Evolutionary conservation across 2,888 invertebrate species (phyloP).

Genomic region (Aphrophora alni): DNA sequence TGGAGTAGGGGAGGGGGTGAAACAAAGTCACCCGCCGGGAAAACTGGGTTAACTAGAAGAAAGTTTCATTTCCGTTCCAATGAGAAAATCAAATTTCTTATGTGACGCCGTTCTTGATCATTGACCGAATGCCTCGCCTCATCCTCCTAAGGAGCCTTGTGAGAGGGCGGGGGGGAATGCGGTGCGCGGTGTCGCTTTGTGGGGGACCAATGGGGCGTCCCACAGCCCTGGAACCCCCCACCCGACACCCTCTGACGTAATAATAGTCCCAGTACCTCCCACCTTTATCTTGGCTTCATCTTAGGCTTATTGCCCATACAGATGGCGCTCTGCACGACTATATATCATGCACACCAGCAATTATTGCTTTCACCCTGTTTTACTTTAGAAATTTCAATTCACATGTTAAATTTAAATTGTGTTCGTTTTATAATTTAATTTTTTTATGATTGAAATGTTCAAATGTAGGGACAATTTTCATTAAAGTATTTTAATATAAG

Average conservation of each 20-base stretch:
- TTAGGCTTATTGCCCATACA: slow-evolving; percentile 16
- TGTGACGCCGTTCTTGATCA: slow-evolving; percentile 23
- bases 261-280: background rate
- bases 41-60: slow-evolving; percentile 38
- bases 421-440: too few species aligned
- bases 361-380: background rate
- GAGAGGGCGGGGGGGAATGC: slow-evolving; percentile 46
- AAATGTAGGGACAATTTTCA: too few species aligned
- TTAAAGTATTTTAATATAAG: too few species aligned
- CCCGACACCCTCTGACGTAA: slow-evolving; percentile 11
- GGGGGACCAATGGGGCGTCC: slow-evolving; percentile 40
- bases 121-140: slow-evolving; percentile 31
- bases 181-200: slow-evolving; percentile 48
- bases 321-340: background rate
- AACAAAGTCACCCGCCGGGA: background rate
- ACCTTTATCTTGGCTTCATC: slow-evolving; percentile 36
- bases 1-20: background rate
- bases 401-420: too few species aligned
- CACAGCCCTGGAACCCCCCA: slow-evolving; percentile 20
- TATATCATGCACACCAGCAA: background rate
- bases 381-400: too few species aligned
- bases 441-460: too few species aligned
- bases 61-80: slow-evolving; percentile 42
- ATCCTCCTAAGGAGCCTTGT: slow-evolving; percentile 40
- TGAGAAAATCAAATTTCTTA: slow-evolving; percentile 42